Base-by-base conservation (phyloP, 2,797 vertebrate species). In the Hozukius guyotensis region DNA sequence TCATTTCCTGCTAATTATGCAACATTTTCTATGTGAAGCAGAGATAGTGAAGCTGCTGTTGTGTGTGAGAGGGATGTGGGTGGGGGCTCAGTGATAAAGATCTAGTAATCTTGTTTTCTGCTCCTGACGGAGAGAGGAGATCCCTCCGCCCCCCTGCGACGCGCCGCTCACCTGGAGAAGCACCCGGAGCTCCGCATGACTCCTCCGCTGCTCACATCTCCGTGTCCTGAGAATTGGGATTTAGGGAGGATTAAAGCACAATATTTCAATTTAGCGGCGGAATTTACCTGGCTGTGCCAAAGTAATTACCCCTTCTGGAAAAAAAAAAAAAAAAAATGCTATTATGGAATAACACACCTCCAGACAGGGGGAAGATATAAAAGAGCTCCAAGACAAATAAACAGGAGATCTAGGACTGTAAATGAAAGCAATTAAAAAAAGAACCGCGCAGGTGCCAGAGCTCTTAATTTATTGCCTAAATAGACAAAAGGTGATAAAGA, bases 101-200 rank as follows among this genome's bases (percentile, higher is more conserved):
- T 90, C 86, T 86, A 62, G 75, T 94, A 91, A 94, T 94, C 93
- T 92, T 71, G 88, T 93, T 92, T 92, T 87, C 86, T 90, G 89
- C 83, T 88, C 77, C 75, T 92, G 90, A 89, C 80, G 61, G 82
- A 34, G 72, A 75, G 85, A 88, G 88, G 77, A 91, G 87, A 90
- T 72, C 75, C 89, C 89, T 81, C 82, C 80, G 31, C 86, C 83
- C 84, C 87, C 87, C 87, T 64, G 80, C 80, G 73, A 88, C 36
- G 87, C 67, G 78, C 16, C 87, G 73, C 89, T 93, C 93, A 95
- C 95, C 94, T 95, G 94, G 46, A 89, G 86, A 81, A 68, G 84
- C 82, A 82, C 77, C 84, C 87, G 86, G 36, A 82, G 82, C 91
- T 78, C 91, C 85, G 8, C 88, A 76, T 72, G 89, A 89, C 77